These are phyloP conservation scores for Chrysomela aeneicollis DNA, from an alignment of 2,888 invertebrate genomes.

Conservation along the genomic window DNA sequence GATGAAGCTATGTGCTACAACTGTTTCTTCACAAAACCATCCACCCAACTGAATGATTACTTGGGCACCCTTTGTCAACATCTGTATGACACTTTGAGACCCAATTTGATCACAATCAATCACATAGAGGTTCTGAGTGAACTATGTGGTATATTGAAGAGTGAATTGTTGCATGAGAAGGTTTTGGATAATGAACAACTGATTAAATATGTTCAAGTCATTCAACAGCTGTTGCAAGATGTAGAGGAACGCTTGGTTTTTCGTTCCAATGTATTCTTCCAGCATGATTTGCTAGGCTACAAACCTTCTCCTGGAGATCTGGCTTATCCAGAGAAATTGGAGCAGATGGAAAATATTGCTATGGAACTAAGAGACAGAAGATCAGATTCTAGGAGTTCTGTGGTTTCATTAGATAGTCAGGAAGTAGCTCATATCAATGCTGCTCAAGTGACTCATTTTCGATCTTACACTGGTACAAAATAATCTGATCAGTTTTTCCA, in stretches of 20 bases:
- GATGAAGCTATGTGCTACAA: constrained; percentile 93
- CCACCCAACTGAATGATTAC: constrained; percentile 67
- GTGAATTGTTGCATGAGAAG: constrained; percentile 92
- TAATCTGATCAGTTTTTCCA: not conserved
- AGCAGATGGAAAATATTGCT: constrained; percentile 87
- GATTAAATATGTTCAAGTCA: constrained; percentile 78
- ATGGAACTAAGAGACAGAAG: constrained; percentile 59
- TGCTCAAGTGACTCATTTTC: constrained; percentile 58
- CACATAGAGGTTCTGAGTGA: constrained; percentile 97
- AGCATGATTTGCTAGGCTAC: constrained; percentile 88
- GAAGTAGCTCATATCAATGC: constrained; percentile 74
- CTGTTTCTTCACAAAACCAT: constrained; percentile 84
- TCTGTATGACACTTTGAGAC: constrained; percentile 91
- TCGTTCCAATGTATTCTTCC: constrained; percentile 91
- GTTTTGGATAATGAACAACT: constrained; percentile 81
- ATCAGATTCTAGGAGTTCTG: constrained; percentile 74
- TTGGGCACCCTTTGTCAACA: constrained; percentile 80
- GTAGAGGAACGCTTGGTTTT: constrained; percentile 96
- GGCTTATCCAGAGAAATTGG: constrained; percentile 96
- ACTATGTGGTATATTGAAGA: constrained; percentile 90
- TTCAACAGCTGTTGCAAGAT: constrained; percentile 88
- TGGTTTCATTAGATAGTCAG: constrained; percentile 74
- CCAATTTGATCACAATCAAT: constrained; percentile 94
- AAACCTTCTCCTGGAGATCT: constrained; percentile 94
- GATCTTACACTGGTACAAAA: constrained; percentile 60